Evolutionary conservation across 2,888 invertebrate genomes (phyloP).

Genomic region (Osmoderma eremita): DNA sequence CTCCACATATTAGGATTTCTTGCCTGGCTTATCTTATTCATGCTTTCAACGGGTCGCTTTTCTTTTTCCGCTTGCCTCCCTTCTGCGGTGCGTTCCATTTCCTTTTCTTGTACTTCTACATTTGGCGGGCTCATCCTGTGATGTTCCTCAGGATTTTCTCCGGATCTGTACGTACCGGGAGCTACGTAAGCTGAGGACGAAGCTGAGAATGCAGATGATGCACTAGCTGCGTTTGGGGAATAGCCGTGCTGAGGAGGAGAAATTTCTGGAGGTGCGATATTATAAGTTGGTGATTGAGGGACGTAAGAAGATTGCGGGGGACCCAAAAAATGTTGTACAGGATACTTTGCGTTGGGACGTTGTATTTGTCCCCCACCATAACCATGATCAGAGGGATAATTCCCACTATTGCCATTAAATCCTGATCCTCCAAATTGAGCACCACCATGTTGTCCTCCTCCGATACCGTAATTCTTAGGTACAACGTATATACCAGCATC

Average conservation of each 20-base stretch:
- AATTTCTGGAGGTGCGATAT: slow-evolving; percentile 42
- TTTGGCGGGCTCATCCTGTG: slow-evolving; percentile 3
- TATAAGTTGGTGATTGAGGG: slow-evolving; percentile 43
- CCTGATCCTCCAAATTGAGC: slow-evolving; percentile 2
- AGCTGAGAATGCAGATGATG: slow-evolving; percentile 18
- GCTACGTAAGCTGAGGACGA: slow-evolving; percentile 42
- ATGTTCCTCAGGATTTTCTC: slow-evolving; percentile 42
- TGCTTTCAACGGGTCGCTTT: slow-evolving; percentile 53
- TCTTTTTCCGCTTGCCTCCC: slow-evolving; percentile 49
- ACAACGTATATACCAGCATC: background rate
- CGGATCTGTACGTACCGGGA: slow-evolving; percentile 51
- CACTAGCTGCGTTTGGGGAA: slow-evolving; percentile 12
- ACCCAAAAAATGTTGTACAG: background rate
- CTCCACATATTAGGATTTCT: slow-evolving; percentile 41
- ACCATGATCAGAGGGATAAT: background rate
- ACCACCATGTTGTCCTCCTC: slow-evolving; percentile 7
- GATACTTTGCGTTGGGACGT: background rate
- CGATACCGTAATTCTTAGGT: background rate
- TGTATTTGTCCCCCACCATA: background rate
- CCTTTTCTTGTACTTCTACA: slow-evolving; percentile 14
- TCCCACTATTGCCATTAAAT: background rate
- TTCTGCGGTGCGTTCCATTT: background rate
- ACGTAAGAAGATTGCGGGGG: slow-evolving; percentile 15
- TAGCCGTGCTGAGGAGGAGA: slow-evolving; percentile 44
- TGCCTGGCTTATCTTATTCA: slow-evolving; percentile 52